Evolutionary conservation across 64 coral and sea anemone species (phyloP).

Genomic region (Exaiptasia diaphana): DNA sequence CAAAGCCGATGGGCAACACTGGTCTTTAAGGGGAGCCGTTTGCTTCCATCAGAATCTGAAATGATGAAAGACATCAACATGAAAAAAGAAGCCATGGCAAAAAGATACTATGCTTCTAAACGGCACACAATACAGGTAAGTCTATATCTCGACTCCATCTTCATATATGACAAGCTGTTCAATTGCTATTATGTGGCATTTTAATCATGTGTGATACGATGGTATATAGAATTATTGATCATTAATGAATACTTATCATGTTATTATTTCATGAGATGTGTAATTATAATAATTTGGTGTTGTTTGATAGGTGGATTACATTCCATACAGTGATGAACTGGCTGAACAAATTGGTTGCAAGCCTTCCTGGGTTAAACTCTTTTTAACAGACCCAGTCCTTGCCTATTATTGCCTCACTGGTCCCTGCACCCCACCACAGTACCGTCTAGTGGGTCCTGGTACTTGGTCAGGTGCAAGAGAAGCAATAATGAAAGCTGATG

Average conservation of each 20-base stretch:
- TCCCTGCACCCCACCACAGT: constrained; percentile 73
- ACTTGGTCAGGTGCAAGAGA: constrained; percentile 61
- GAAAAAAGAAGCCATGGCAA: constrained; percentile 57
- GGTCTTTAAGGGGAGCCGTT: constrained; percentile 55
- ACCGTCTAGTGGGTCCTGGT: constrained; percentile 76
- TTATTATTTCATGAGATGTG: too few relatives aligned
- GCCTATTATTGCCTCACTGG: constrained; percentile 70
- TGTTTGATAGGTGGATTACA: constrained; percentile 76
- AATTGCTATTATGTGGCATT: too few relatives aligned
- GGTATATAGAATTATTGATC: too few relatives aligned
- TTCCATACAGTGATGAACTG: constrained; percentile 81
- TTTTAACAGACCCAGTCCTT: constrained; percentile 64
- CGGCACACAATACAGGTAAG: constrained; percentile 85
- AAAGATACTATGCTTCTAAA: constrained; percentile 57
- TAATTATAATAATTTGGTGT: too few relatives aligned
- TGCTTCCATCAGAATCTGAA: constrained; percentile 32
- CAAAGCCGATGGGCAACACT: constrained; percentile 71
- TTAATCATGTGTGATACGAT: too few relatives aligned
- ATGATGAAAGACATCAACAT: constrained; percentile 74
- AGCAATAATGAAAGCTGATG: constrained; percentile 52
- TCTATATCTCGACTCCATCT: too few relatives aligned
- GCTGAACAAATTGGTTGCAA: constrained; percentile 71
- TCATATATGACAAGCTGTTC: too few relatives aligned
- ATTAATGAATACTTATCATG: too few relatives aligned
- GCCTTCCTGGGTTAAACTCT: constrained; percentile 51